phyloP scores from a whole-genome alignment of 2,888 invertebrate species.

The Nephrotoma guestfalica region DNA sequence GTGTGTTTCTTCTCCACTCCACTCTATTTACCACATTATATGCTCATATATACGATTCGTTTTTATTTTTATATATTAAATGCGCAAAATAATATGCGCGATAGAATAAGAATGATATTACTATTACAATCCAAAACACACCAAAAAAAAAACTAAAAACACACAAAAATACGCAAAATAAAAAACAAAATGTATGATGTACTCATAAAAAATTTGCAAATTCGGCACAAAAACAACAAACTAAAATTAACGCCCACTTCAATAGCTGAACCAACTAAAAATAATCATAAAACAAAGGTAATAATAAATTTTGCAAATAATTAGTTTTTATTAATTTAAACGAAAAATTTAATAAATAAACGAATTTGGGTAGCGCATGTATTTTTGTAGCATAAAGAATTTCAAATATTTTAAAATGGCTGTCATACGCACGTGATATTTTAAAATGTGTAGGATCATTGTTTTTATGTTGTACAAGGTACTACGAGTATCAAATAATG shows the following conservation, averaged over 20 bases:
- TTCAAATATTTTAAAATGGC: not conserved
- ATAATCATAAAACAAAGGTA: not conserved
- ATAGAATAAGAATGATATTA: not conserved
- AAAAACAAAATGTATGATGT: not conserved
- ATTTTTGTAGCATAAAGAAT: not conserved
- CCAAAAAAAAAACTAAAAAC: not conserved
- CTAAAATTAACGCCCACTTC: slow-evolving; percentile 1
- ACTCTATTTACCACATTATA: not conserved
- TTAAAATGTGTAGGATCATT: not conserved
- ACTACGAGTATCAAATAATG: too few species aligned
- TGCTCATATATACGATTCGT: not conserved
- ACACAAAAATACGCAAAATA: not conserved
- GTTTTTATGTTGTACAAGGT: not conserved
- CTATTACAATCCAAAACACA: not conserved
- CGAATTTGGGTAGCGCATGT: too few species aligned
- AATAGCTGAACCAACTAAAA: slow-evolving; percentile 4
- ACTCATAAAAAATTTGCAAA: not conserved
- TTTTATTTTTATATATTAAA: not conserved
- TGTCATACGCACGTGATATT: not conserved
- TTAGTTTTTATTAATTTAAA: not conserved
- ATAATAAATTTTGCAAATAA: not conserved
- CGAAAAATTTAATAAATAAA: not conserved
- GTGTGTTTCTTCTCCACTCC: not conserved
- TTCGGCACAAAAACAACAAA: not conserved
- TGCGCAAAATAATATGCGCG: not conserved